These are phyloP conservation scores for Sprattus sprattus DNA, from an alignment of 2,113 vertebrate species.

Conservation along the genomic window DNA sequence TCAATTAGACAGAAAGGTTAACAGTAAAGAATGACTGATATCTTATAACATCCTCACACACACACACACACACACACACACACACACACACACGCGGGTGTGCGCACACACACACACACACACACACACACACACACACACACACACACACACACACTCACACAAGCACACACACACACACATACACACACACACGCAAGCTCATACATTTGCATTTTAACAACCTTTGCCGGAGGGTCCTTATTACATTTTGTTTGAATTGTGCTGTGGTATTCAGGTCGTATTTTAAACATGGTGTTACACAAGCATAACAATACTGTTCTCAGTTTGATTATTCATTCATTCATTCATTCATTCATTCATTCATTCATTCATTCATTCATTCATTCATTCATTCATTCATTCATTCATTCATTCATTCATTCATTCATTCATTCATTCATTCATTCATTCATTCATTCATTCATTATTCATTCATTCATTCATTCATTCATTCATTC, in stretches of 20 bases:
- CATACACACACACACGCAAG: not conserved
- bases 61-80: not conserved
- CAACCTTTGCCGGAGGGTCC: not conserved
- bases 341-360: too few relatives aligned
- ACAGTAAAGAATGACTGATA: constrained; percentile 31
- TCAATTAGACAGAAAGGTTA: constrained; percentile 31
- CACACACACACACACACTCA: constrained; percentile 1
- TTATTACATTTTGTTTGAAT: constrained; percentile 1
- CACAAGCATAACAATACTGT: not conserved
- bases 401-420: too few relatives aligned
- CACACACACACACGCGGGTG: not conserved
- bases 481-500: too few relatives aligned
- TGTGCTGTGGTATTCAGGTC: not conserved
- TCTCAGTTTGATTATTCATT: not conserved
- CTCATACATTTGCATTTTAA: constrained; percentile 7
- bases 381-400: too few relatives aligned
- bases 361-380: too few relatives aligned
- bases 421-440: too few relatives aligned
- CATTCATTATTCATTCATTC: too few relatives aligned
- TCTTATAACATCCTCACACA: constrained; percentile 1
- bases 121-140: not conserved
- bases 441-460: too few relatives aligned
- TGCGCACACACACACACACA: not conserved
- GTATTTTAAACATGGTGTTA: not conserved
- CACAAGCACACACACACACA: not conserved